Evolutionary conservation across 2,113 vertebrate species (phyloP), one percentile per base, ranked within the genome.

Genomic region (Dicerorhinus sumatrensis): DNA sequence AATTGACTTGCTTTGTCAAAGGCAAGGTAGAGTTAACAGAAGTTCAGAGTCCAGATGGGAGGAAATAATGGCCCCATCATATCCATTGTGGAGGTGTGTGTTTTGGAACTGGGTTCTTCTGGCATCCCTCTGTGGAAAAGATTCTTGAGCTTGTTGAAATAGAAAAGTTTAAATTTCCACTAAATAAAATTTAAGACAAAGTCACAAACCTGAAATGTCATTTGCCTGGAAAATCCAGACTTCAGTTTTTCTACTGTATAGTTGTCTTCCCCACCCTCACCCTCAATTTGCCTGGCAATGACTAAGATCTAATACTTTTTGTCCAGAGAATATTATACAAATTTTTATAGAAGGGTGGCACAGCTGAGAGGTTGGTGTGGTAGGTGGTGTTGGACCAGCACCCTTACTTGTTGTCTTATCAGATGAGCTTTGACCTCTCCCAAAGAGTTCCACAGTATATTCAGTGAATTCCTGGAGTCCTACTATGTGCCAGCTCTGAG

Each of bases 211-310:
- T 80, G 11, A 82, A 89, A 63, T 96, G 21, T 87, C 33, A 72
- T 63, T 97, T 90, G 46, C 85, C 36, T 89, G 3, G n/a, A 93
- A 88, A 95, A 23, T 77, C 58, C 29, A 76, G 21, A 69, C 56
- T 80, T 77, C 29, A 21, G 36, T 69, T 88, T 96, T 89, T 48
- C 72, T 21, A 21, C 73, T 76, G 0, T 81, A 9, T 36, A 87
- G 25, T 63, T 92, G 13, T 76, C 23, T 88, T 62, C 36, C 54
- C 73, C 5, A 20, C 2, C n/a, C 36, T 31, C 6, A 58, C 3
- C 62, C 67, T 29, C 27, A 46, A 0, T 60, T 94, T 92, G 13
- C 69, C 39, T 92, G 77, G 69, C n/a, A 69, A 81, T 42, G 21
- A 76, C 25, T 94, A 81, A 56, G 6, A 42, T 51, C 13, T 76